phyloP scores from a whole-genome alignment of 2,888 invertebrate species.

The Drosophila buzzatii region DNA sequence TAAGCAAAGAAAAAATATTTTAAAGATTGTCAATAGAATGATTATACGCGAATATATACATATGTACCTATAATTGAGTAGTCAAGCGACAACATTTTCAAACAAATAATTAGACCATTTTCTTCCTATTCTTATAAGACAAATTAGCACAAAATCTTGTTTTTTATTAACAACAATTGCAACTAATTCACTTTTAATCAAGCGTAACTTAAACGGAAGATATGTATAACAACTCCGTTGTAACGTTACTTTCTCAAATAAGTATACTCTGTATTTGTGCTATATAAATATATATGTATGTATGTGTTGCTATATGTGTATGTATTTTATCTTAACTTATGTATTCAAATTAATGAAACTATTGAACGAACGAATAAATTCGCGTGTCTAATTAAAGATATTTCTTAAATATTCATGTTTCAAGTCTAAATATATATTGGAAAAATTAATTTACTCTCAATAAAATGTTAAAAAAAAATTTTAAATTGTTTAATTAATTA shows the following conservation, averaged over 20 bases:
- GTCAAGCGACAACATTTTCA: constrained; percentile 36
- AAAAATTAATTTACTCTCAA: constrained; percentile 63
- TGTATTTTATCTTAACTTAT: constrained; percentile 40
- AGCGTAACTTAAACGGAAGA: constrained; percentile 22
- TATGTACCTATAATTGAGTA: constrained; percentile 66
- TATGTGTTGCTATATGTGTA: constrained; percentile 74
- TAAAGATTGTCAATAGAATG: constrained; percentile 39
- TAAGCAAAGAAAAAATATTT: constrained; percentile 45
- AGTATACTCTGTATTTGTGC: constrained; percentile 52
- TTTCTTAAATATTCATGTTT: constrained; percentile 68
- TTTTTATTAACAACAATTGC: constrained; percentile 20
- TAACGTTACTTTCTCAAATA: constrained; percentile 44
- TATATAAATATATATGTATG: constrained; percentile 43
- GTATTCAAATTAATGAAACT: constrained; percentile 33
- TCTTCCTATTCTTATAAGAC: constrained; percentile 46
- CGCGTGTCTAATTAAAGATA: constrained; percentile 50
- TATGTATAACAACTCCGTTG: constrained; percentile 25
- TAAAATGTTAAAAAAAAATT: constrained; percentile 56
- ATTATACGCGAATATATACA: constrained; percentile 53
- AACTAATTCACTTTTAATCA: constrained; percentile 35
- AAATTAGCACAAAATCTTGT: constrained; percentile 49
- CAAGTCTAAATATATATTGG: constrained; percentile 58
- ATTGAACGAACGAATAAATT: constrained; percentile 36
- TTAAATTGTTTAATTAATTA: neutral
- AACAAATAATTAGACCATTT: constrained; percentile 56